Conservation (phyloP, 2,888 invertebrate genomes). For the Trachelus troglodyta region DNA sequence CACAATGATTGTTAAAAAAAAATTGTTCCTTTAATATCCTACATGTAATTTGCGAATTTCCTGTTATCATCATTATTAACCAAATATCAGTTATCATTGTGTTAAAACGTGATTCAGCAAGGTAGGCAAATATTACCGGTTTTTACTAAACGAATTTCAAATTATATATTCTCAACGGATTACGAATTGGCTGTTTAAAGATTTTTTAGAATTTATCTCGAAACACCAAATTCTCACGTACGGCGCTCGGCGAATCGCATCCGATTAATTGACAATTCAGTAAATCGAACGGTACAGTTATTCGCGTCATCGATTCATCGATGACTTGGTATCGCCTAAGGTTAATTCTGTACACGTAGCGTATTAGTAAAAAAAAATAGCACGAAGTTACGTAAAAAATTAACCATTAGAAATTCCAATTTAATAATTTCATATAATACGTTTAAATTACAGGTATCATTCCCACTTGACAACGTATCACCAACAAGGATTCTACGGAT, state of each 20-base stretch:
- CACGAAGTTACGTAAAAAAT: not conserved
- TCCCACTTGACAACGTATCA: not conserved
- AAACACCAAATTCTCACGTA: not conserved
- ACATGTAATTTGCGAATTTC: not conserved
- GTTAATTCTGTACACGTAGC: not conserved
- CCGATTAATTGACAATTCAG: slow-evolving; percentile 18
- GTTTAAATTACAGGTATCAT: not conserved
- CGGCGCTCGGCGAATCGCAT: not conserved
- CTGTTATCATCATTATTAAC: not conserved
- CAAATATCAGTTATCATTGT: not conserved
- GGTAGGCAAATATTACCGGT: not conserved
- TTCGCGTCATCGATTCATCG: not conserved
- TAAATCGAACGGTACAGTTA: slow-evolving; percentile 26
- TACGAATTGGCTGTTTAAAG: not conserved
- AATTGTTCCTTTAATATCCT: not conserved
- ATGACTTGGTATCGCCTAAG: not conserved
- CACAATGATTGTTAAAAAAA: not conserved
- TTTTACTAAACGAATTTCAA: not conserved
- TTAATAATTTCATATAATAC: not conserved
- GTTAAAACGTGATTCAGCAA: not conserved
- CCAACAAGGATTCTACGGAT: not conserved
- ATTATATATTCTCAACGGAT: not conserved
- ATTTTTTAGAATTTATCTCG: not conserved
- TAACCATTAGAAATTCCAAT: not conserved
- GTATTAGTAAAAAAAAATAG: not conserved